phyloP scores from a whole-genome alignment of 2,797 vertebrate species.

The Saxicola maurus region DNA sequence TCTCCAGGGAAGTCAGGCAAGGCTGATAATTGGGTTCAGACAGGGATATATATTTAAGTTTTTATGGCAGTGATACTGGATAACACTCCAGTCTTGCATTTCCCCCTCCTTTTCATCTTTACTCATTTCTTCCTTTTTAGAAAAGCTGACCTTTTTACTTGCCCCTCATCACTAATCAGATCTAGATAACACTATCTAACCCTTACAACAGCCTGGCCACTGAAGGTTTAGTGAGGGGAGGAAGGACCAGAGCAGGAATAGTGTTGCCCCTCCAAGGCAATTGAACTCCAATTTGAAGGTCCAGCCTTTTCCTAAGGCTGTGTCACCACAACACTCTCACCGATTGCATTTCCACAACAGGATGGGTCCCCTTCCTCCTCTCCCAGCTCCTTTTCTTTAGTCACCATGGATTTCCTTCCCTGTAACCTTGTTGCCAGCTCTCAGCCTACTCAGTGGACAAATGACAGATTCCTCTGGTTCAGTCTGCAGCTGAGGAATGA shows the following conservation, averaged over 20 bases:
- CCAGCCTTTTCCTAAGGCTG: not conserved
- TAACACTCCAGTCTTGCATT: not conserved
- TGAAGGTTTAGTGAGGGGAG: not conserved
- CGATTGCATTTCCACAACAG: not conserved
- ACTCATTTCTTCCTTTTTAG: conserved; percentile 3
- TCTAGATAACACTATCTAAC: not conserved
- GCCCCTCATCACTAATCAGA: not conserved
- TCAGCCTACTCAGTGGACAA: not conserved
- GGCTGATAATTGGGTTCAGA: conserved; percentile 24
- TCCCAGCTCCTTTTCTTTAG: not conserved
- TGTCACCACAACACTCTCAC: not conserved
- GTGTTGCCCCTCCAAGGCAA: not conserved
- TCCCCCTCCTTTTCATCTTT: not conserved
- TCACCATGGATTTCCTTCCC: not conserved
- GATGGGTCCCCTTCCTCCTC: not conserved
- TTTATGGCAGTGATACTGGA: not conserved
- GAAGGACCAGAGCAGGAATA: not conserved
- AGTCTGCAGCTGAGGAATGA: not conserved
- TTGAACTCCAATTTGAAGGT: not conserved
- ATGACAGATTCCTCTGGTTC: not conserved
- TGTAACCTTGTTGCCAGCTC: not conserved
- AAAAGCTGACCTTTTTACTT: not conserved
- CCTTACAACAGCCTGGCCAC: not conserved
- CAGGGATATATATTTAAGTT: not conserved
- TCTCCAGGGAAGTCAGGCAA: conserved; percentile 6